These are phyloP conservation scores for Hemichromis elongatus DNA, from an alignment of 2,113 vertebrate genomes.

Conservation along the genomic window DNA sequence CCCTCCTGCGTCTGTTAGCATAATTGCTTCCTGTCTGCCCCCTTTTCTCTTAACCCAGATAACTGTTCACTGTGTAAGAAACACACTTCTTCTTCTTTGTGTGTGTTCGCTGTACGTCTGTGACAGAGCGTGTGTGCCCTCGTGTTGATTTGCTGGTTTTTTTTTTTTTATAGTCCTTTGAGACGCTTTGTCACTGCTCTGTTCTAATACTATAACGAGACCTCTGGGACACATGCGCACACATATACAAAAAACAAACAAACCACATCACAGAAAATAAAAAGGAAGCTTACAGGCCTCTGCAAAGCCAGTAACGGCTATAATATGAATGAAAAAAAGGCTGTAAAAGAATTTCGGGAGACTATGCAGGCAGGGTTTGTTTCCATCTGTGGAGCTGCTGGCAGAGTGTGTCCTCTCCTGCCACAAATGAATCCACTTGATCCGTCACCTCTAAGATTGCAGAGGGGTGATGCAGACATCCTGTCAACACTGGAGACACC, in stretches of 20 bases:
- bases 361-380: not conserved
- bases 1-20: not conserved
- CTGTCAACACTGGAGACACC: not conserved
- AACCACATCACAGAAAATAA: not conserved
- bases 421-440: not conserved
- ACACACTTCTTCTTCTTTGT: not conserved
- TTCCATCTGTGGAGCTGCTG: not conserved
- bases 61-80: conserved; percentile 34
- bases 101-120: not conserved
- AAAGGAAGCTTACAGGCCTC: conserved; percentile 7
- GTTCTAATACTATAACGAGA: conserved; percentile 49
- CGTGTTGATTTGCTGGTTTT: conserved; percentile 25
- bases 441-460: not conserved
- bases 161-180: conserved; percentile 31
- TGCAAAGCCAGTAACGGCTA: conserved; percentile 15
- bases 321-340: conserved; percentile 7
- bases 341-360: not conserved
- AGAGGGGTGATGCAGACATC: not conserved
- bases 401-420: not conserved
- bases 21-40: conserved; percentile 2
- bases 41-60: conserved; percentile 24
- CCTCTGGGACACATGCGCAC: conserved; percentile 19
- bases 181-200: conserved; percentile 37
- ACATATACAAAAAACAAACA: conserved; percentile 5
- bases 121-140: not conserved